Percentiles rank a stretch among this genome's conserved stretches.
Conservation (phyloP, 53 echinoderm and acorn worm species). For the Holothuria leucospilota region DNA sequence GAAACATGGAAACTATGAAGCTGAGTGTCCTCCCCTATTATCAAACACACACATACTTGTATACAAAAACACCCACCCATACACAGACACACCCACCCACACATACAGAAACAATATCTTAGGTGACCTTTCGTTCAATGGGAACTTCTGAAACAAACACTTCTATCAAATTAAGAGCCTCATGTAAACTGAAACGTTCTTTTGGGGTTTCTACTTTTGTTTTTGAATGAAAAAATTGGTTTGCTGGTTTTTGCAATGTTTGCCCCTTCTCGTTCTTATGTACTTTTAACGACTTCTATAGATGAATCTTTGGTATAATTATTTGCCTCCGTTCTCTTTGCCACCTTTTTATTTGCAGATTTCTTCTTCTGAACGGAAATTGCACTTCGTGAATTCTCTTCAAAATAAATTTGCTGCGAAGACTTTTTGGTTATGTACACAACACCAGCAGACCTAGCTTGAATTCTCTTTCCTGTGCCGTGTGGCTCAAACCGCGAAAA, state of each 20-base stretch:
- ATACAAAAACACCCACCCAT: too few species aligned
- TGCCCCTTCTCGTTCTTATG: neutral
- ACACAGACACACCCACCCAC: too few species aligned
- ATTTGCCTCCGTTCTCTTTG: neutral
- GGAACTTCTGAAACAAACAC: too few species aligned
- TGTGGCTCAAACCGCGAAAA: constrained; percentile 30
- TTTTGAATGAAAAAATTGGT: neutral
- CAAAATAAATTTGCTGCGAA: constrained; percentile 33
- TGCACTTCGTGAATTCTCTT: constrained; percentile 40
- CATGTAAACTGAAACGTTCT: too few species aligned
- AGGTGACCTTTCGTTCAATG: too few species aligned
- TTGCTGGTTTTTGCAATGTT: neutral
- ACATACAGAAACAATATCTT: too few species aligned
- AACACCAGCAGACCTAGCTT: constrained; percentile 26
- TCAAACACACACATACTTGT: too few species aligned
- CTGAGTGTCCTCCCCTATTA: too few species aligned
- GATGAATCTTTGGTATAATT: neutral
- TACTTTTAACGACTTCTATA: neutral
- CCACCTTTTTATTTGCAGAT: neutral
- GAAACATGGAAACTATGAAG: too few species aligned
- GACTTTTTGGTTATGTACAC: constrained; percentile 29
- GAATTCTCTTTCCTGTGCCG: constrained; percentile 11
- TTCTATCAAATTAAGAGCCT: too few species aligned
- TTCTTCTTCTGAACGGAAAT: constrained; percentile 5
- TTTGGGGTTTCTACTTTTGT: neutral